These are phyloP conservation scores for Arbacia lixula DNA, from an alignment of 53 echinoderm and acorn worm genomes.

Conservation along the genomic window DNA sequence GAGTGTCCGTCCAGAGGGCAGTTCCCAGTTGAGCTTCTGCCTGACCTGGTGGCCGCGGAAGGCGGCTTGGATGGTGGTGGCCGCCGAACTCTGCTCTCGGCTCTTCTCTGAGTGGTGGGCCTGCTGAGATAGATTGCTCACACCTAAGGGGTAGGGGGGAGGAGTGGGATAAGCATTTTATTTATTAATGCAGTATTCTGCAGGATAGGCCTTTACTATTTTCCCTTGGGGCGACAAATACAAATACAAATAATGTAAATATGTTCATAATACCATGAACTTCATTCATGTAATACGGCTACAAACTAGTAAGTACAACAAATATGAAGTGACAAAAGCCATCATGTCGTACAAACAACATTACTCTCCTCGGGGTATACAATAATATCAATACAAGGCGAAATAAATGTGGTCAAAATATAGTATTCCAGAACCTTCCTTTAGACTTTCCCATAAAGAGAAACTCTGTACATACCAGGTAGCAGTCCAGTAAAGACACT, in stretches of 20 bases:
- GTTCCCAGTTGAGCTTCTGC: conserved; percentile 80
- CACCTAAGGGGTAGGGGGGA: conserved; percentile 56
- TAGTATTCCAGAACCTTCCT: too few relatives aligned
- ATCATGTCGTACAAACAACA: too few relatives aligned
- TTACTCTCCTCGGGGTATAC: too few relatives aligned
- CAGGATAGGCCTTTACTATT: too few relatives aligned
- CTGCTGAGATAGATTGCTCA: conserved; percentile 54
- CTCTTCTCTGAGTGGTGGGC: conserved; percentile 50
- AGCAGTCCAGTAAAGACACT: conserved; percentile 79
- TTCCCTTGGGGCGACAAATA: neutral
- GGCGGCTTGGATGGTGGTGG: conserved; percentile 77
- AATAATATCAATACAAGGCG: too few relatives aligned
- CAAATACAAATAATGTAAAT: neutral
- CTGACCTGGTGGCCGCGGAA: conserved; percentile 87
- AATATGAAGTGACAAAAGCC: too few relatives aligned
- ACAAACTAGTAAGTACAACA: too few relatives aligned
- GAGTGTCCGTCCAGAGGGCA: conserved; percentile 70
- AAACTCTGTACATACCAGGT: conserved; percentile 89
- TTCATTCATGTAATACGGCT: too few relatives aligned
- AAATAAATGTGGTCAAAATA: too few relatives aligned
- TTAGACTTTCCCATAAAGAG: too few relatives aligned
- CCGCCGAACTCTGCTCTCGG: conserved; percentile 42
- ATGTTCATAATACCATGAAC: neutral
- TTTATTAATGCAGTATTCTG: too few relatives aligned
- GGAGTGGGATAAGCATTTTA: too few relatives aligned